These are phyloP conservation scores for Holocentrus rufus DNA, from an alignment of 2,797 vertebrate genomes.

Conservation along the genomic window DNA sequence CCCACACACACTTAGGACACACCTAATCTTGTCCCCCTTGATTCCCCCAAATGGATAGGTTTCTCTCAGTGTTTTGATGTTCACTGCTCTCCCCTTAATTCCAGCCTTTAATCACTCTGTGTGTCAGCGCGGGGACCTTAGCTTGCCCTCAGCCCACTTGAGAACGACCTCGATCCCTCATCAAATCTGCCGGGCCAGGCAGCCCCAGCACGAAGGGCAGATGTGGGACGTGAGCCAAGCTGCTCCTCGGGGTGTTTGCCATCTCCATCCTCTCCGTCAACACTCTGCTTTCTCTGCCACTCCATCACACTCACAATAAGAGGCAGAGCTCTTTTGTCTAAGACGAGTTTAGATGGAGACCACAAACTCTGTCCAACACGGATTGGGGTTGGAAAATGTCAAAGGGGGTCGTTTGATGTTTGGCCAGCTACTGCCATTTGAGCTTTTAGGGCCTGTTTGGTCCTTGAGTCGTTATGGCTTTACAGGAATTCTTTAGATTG, in stretches of 20 bases:
- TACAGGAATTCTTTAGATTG: constrained; percentile 51
- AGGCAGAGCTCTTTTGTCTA: constrained; percentile 72
- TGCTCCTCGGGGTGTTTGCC: constrained; percentile 74
- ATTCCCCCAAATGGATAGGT: constrained; percentile 72
- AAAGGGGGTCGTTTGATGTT: constrained; percentile 68
- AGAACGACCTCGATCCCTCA: constrained; percentile 74
- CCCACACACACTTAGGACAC: constrained; percentile 33
- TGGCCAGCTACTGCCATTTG: constrained; percentile 66
- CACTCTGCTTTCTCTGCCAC: constrained; percentile 72
- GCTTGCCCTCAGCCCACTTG: constrained; percentile 78
- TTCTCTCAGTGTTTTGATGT: constrained; percentile 75
- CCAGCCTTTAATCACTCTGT: constrained; percentile 78
- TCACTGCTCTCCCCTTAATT: constrained; percentile 69
- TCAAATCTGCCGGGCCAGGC: constrained; percentile 67
- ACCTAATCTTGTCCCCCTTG: constrained; percentile 71
- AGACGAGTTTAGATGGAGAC: constrained; percentile 66
- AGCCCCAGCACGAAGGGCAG: constrained; percentile 71
- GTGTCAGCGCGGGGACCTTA: constrained; percentile 67
- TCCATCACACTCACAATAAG: constrained; percentile 72
- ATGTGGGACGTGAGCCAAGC: constrained; percentile 79
- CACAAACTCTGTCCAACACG: constrained; percentile 60
- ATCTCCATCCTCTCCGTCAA: constrained; percentile 81
- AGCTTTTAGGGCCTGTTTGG: constrained; percentile 56
- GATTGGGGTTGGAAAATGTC: constrained; percentile 64
- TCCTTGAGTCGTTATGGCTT: constrained; percentile 46